Base-by-base conservation (phyloP, 2,113 vertebrate genomes). In the Tyrannus savana region DNA sequence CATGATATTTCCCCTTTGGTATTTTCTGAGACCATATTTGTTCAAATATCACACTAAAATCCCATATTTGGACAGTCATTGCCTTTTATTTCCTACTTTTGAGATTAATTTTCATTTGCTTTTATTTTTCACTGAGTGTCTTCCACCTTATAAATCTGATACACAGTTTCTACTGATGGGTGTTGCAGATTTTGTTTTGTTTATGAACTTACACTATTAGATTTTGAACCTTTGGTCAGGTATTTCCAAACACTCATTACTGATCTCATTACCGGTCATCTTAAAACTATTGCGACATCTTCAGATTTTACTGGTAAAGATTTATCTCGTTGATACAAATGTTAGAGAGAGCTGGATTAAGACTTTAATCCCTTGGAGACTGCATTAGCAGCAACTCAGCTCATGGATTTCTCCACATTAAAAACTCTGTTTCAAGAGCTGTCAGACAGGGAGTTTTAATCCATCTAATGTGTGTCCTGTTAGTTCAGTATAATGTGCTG, bases 371-470 rank as follows among this genome's bases (percentile, higher is more conserved):
- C 63, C 47, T 88, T 77, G 55, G 82, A 93, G 79, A 71, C 46
- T 71, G 59, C 46, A 90, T 90, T 88, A 86, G 30, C 68, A 83
- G 30, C 58, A 93, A 71, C 67, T 83, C 67, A 83, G 30, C 25
- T 67, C 50, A 55, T 63, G 71, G 67, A 84, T 86, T 96, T 90
- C 46, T 96, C 8, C 27, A 63, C 21, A 63, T 90, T 93, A 92
- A 93, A 92, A 86, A 58, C 50, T 76, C 82, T 4, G 1, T 83
- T 93, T 92, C 64, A 62, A 74, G 80, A 75, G 30, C 56, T 93
- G 76, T 95, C 84, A 89, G 76, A 77, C 9, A 89, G 11, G 6
- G 60, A 49, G 69, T 75, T 95, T 89, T 91, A 94, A 95, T 82
- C 83, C 73, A 64, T 72, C 80, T 87, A 91, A 89, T 49, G 31